Conservation (phyloP, 2,113 vertebrate species). For the Tenebrosternarchus preto region DNA sequence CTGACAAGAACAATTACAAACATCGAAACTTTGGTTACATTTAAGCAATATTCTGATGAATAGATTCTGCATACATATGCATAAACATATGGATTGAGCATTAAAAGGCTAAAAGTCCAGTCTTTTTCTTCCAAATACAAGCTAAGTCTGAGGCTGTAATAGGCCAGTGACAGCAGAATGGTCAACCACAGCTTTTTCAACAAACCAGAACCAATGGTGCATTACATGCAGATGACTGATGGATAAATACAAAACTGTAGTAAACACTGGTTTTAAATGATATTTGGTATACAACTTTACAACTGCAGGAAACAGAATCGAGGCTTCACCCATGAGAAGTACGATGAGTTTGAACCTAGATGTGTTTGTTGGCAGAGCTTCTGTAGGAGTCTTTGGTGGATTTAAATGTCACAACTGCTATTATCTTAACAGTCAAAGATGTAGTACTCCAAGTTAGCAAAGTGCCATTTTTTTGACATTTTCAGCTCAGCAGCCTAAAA, state of each 20-base stretch:
- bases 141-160: conserved; percentile 19
- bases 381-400: background rate
- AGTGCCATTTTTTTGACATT: background rate
- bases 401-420: background rate
- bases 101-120: background rate
- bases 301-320: background rate
- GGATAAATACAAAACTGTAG: conserved; percentile 2
- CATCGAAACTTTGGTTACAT: background rate
- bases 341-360: conserved; percentile 4
- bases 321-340: background rate
- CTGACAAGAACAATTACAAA: conserved; percentile 7
- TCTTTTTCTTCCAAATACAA: conserved; percentile 9
- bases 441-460: background rate
- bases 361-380: background rate
- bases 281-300: background rate
- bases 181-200: conserved; percentile 16
- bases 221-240: conserved; percentile 18
- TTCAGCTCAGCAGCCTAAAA: background rate
- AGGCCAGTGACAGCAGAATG: background rate
- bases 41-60: background rate
- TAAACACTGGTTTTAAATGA: conserved; percentile 23
- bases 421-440: too few species aligned
- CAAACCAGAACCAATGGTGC: conserved; percentile 14
- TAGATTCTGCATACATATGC: background rate
- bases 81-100: conserved; percentile 4